Evolutionary conservation across 2,113 vertebrate genomes (phyloP).

Genomic region (Butorides virescens): DNA sequence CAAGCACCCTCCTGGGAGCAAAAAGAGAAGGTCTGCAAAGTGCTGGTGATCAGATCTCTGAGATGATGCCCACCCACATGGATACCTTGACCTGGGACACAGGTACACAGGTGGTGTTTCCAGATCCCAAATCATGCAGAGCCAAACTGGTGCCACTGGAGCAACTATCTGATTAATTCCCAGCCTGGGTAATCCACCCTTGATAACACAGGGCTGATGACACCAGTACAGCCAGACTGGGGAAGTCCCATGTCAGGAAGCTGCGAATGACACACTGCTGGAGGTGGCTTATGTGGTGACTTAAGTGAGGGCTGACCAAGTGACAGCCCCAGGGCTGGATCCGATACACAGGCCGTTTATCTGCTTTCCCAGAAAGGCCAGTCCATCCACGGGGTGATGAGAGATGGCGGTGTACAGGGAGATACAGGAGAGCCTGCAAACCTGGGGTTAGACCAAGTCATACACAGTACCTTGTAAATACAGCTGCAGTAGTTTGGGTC

Average conservation of each 20-base stretch:
- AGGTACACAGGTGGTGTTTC: neutral
- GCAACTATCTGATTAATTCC: neutral
- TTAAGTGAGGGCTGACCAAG: neutral
- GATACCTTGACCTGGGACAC: neutral
- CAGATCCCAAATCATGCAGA: neutral
- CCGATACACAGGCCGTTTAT: neutral
- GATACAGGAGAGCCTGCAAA: neutral
- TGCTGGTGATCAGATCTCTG: neutral
- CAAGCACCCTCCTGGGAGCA: neutral
- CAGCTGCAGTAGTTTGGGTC: neutral
- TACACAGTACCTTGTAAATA: neutral
- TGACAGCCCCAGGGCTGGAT: neutral
- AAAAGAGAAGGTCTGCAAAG: neutral
- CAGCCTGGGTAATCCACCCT: neutral
- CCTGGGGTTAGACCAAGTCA: neutral
- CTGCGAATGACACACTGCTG: neutral
- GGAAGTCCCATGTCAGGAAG: neutral
- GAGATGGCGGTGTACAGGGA: neutral
- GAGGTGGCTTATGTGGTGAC: neutral
- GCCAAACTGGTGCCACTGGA: constrained; percentile 9
- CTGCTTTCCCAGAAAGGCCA: neutral
- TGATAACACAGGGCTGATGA: neutral
- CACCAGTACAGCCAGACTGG: neutral
- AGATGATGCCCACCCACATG: neutral
- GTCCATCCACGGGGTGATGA: neutral